Conservation (phyloP, 2,888 invertebrate genomes). For the Nesidiocoris tenuis region DNA sequence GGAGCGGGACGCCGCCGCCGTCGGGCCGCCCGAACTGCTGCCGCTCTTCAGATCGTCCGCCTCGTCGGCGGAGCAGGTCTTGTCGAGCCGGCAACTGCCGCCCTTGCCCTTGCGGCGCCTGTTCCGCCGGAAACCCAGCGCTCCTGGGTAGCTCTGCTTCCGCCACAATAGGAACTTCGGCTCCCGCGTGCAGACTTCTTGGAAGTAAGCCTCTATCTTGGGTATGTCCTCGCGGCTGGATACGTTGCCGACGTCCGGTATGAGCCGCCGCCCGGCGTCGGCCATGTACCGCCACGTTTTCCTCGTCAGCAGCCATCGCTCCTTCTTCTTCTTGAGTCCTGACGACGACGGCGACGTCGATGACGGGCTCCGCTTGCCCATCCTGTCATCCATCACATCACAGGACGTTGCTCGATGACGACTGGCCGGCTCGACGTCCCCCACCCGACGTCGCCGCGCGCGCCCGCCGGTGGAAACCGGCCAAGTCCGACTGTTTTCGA, state of each 20-base stretch:
- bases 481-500: slow-evolving; percentile 37
- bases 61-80: slow-evolving; percentile 64
- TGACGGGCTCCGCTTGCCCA: slow-evolving; percentile 61
- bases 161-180: slow-evolving; percentile 78
- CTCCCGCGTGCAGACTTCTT: slow-evolving; percentile 75
- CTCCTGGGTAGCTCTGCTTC: slow-evolving; percentile 78
- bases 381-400: slow-evolving; percentile 51
- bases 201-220: slow-evolving; percentile 79
- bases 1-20: slow-evolving; percentile 64
- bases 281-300: slow-evolving; percentile 92
- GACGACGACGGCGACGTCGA: background rate
- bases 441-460: background rate
- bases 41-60: slow-evolving; percentile 61
- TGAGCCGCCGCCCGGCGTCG: slow-evolving; percentile 81
- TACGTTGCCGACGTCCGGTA: slow-evolving; percentile 70
- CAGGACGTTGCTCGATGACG: slow-evolving; percentile 19
- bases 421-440: slow-evolving; percentile 20
- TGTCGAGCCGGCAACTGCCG: slow-evolving; percentile 68
- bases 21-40: slow-evolving; percentile 51
- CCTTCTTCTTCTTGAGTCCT: slow-evolving; percentile 60
- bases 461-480: slow-evolving; percentile 14
- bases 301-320: slow-evolving; percentile 82
- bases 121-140: slow-evolving; percentile 59
- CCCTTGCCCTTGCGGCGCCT: slow-evolving; percentile 58
- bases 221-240: slow-evolving; percentile 66